These are phyloP conservation scores for Orchesellides sinensis DNA, from an alignment of 2,888 invertebrate genomes.

Conservation along the genomic window DNA sequence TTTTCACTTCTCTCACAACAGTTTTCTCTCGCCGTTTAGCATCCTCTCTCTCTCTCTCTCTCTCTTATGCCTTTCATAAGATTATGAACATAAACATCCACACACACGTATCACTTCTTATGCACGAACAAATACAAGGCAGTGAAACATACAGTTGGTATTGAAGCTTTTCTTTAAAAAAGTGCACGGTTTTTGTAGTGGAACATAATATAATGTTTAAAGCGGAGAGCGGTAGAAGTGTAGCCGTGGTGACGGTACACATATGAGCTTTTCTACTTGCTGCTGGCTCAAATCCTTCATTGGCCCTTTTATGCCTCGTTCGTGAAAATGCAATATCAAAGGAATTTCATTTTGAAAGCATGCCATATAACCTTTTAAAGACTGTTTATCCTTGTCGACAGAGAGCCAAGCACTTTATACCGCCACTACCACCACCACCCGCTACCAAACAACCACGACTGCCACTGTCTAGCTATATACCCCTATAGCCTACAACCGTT, in stretches of 20 bases:
- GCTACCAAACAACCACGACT: too few species aligned
- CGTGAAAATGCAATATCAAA: constrained; percentile 75
- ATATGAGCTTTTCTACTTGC: constrained; percentile 11
- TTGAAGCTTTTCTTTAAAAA: constrained; percentile 6
- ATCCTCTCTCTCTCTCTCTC: constrained; percentile 8
- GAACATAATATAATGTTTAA: neutral
- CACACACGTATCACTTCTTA: constrained; percentile 21
- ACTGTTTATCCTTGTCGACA: constrained; percentile 75
- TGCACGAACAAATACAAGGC: constrained; percentile 29
- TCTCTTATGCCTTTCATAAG: constrained; percentile 27
- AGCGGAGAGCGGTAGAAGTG: constrained; percentile 3
- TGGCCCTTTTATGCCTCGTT: constrained; percentile 64
- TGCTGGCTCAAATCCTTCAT: constrained; percentile 60
- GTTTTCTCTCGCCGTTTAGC: constrained; percentile 35
- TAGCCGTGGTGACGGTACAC: constrained; percentile 19
- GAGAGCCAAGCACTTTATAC: constrained; percentile 50
- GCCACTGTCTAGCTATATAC: too few species aligned
- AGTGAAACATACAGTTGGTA: neutral
- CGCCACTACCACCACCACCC: constrained; percentile 65
- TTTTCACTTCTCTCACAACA: constrained; percentile 47
- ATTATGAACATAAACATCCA: constrained; percentile 5
- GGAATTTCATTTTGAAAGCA: constrained; percentile 75
- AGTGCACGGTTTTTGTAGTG: neutral
- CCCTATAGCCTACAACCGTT: constrained; percentile 9
- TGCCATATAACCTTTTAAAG: constrained; percentile 75